Base-by-base conservation (phyloP, 1,140 invertebrate species). In the Dendrolimus kikuchii region DNA sequence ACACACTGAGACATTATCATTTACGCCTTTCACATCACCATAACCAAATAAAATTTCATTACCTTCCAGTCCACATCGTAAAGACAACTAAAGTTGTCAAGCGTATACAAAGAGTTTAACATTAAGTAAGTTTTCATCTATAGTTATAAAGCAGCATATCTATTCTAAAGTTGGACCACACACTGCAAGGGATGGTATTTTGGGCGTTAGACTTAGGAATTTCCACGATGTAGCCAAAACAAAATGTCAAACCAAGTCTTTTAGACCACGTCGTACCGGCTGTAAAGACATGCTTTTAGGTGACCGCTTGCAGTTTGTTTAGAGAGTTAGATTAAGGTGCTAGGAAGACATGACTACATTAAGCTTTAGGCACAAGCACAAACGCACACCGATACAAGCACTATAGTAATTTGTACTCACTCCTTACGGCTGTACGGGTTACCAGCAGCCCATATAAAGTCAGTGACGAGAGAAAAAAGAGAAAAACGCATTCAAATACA, bases 401-500 rank as follows among this genome's bases (percentile, higher is more conserved):
- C 81, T 86, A 82, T 72, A 85, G 79, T 85, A 82, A 81, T 80
- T 76, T 79, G 77, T 88, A 88, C 87, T 88, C 85, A 88, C 87
- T 88, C 84, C 84, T 88, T 67, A 85, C 72, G 70, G 81, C 87
- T 88, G 87, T 88, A 87, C 81, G 78, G 79, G 83, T 86, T 88
- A 88, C 86, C 86, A 85, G 87, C 86, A 77, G 81, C 84, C 86
- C 86, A 88, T 87, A 87, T 75, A 87, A 88, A 86, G 87, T 87
- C 86, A 87, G 86, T 85, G 86, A 87, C 81, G 82, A 86, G 80
- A 86, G 83, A 86, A 86, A 88, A 88, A 88, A 88, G 82, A 86
- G 82, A 86, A 88, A 88, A 88, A 87, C 86, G 87, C 86, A 88
- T 88, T 88, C 86, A 88, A 87, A 81, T 87, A 88, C 79, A 87